A percentile compares a stretch with the other conserved stretches of the same genome.
Conservation (phyloP, 2,888 invertebrate genomes). For the Cataglyphis cursor region DNA sequence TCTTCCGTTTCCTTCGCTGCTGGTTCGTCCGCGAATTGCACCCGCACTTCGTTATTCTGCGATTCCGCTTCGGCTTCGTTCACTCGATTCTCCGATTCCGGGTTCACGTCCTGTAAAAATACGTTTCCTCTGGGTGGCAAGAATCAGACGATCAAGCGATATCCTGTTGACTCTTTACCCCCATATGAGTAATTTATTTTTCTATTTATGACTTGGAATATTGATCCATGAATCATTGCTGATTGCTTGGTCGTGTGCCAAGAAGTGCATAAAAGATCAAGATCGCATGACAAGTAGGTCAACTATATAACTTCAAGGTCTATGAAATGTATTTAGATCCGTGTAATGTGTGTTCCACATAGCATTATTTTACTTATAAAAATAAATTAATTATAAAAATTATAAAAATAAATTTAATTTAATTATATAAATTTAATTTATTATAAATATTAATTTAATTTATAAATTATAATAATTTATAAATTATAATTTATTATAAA, state of each 20-base stretch:
- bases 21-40: constrained; percentile 88
- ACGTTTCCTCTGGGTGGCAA: constrained; percentile 4
- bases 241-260: neutral
- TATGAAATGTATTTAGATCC: neutral
- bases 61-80: constrained; percentile 87
- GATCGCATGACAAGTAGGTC: neutral
- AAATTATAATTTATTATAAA: too few relatives aligned
- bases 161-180: neutral
- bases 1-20: constrained; percentile 90
- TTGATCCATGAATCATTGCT: neutral
- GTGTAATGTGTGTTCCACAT: neutral
- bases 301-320: neutral
- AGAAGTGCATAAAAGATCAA: constrained; percentile 32
- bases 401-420: too few relatives aligned
- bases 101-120: constrained; percentile 83
- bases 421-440: too few relatives aligned
- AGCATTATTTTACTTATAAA: neutral
- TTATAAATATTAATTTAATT: too few relatives aligned
- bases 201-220: neutral
- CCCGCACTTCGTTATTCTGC: constrained; percentile 89
- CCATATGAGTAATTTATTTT: neutral
- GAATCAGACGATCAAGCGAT: neutral
- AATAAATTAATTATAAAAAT: too few relatives aligned
- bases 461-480: too few relatives aligned
- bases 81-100: constrained; percentile 85